These are phyloP conservation scores for Pyrrhura leucotis DNA, from an alignment of 2,797 vertebrate species.

Conservation along the genomic window DNA sequence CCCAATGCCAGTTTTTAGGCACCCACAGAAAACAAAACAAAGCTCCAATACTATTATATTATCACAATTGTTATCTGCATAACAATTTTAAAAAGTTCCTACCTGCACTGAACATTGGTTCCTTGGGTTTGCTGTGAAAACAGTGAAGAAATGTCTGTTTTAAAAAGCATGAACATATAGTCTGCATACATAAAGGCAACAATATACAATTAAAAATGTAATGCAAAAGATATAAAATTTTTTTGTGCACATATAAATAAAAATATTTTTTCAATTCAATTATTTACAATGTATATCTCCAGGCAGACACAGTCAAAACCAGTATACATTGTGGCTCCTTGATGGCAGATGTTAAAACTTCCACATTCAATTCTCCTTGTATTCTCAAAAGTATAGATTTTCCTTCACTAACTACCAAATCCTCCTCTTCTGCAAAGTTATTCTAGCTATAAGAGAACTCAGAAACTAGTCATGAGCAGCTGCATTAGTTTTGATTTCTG, in stretches of 20 bases:
- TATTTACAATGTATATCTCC: background rate
- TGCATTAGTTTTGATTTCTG: background rate
- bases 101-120: conserved; percentile 97
- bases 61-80: background rate
- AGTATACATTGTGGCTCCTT: background rate
- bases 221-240: background rate
- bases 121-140: conserved; percentile 94
- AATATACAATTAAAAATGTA: background rate
- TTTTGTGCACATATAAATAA: background rate
- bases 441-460: background rate
- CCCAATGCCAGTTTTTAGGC: background rate
- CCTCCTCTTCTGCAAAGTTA: background rate
- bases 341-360: background rate
- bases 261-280: background rate
- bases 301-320: background rate
- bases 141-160: conserved; percentile 18
- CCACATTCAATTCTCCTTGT: background rate
- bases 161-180: background rate
- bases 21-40: background rate
- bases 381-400: background rate
- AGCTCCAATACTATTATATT: background rate
- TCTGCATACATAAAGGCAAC: background rate
- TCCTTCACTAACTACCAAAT: background rate
- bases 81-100: conserved; percentile 70
- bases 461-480: background rate